Evolutionary conservation across 2,113 vertebrate genomes (phyloP), one percentile per base, ranked within the genome.

Genomic region (Hucho hucho): DNA sequence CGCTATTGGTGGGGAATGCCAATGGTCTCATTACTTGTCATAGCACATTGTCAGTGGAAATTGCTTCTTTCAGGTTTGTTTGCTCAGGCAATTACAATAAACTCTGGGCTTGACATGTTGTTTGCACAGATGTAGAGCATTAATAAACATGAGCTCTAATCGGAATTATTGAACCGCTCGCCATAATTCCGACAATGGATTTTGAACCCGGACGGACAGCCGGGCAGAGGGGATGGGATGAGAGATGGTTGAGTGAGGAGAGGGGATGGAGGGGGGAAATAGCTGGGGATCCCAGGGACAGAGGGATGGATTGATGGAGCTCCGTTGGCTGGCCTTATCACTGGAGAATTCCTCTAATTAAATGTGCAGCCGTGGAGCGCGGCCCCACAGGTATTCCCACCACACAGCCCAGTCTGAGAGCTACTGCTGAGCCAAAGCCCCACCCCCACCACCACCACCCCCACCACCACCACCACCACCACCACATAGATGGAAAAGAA

Each of bases 11-110:
- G 94, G 89, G 91, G 96, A 98, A 97, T 97, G 96, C 95, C 96
- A 96, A 96, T 95, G 96, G 95, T 95, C 97, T 98, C 96, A 98
- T 99, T 97, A 98, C 95, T 95, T 96, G 96, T 96, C 96, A 96
- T 93, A 91, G 95, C 96, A 95, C 96, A 98, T 97, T 98, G 97
- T 98, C 97, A 96, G 97, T 97, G 96, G 96, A 98, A 99, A 99
- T 98, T 98, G 96, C 96, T 98, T 98, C 96, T 98, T 98, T 98
- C 96, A 96, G 96, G 95, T 98, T 99, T 98, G 97, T 99, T 99
- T 99, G 97, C 97, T 96, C 96, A 96, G 95, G 95, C 97, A 98
- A 99, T 98, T 98, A 98, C 97, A 99, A 98, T 99, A 98, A 98
- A 98, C 96, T 98, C 95, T 94, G 94, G 96, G 96, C 95, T 98